A percentile compares a stretch with the other conserved stretches of the same genome.
Conservation (phyloP, 2,797 vertebrate species). For the Amblyopsis hoosieri region DNA sequence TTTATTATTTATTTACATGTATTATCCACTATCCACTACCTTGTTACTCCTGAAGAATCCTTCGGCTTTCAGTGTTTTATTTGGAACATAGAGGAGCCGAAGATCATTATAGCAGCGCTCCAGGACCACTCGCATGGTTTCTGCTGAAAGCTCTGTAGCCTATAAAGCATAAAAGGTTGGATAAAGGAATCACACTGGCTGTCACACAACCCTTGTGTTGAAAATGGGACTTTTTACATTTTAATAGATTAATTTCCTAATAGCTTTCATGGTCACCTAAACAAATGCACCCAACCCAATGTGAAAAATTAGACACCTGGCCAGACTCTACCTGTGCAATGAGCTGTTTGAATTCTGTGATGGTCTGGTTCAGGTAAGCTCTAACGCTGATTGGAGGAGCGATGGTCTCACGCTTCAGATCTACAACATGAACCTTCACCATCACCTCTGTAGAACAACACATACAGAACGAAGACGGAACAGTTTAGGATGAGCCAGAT, state of each 20-base stretch:
- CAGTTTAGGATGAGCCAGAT: background rate
- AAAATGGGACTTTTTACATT: no score
- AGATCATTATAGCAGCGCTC: conserved; percentile 98
- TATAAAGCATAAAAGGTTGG: conserved; percentile 48
- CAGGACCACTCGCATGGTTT: conserved; percentile 94
- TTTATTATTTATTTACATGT: no score
- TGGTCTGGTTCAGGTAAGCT: conserved; percentile 95
- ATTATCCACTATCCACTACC: conserved; percentile 64
- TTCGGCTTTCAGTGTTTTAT: conserved; percentile 96
- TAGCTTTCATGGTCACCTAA: no score
- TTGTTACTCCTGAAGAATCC: conserved; percentile 99
- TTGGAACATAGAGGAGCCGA: conserved; percentile 89
- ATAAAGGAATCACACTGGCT: background rate
- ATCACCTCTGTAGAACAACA: conserved; percentile 88
- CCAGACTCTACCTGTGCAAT: conserved; percentile 88
- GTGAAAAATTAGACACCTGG: conserved; percentile 1
- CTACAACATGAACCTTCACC: conserved; percentile 97
- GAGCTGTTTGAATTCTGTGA: conserved; percentile 95
- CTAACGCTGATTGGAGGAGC: conserved; percentile 89
- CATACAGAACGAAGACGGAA: background rate
- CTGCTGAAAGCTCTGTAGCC: conserved; percentile 85
- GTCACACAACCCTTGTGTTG: no score
- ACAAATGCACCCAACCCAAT: background rate
- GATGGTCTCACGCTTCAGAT: conserved; percentile 90
- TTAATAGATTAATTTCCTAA: background rate